Base-by-base conservation (phyloP, 2,888 invertebrate genomes). In the Acleris laterana region DNA sequence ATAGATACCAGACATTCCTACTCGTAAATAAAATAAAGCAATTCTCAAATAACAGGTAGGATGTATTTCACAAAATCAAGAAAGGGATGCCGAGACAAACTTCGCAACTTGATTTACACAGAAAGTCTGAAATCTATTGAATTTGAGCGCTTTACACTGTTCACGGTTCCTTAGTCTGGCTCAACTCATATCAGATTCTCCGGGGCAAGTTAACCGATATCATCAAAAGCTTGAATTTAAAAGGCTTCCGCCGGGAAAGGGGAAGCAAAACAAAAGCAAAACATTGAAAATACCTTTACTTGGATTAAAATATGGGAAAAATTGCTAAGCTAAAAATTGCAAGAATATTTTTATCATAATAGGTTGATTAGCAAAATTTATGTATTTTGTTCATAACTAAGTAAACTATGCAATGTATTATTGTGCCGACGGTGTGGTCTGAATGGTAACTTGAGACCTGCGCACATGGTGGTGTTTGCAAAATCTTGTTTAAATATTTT, bases 401-500 rank as follows among this genome's bases (percentile, higher is more conserved):
- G 32, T 32, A 32, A 9, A 32, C 32, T 9, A 32, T 32, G 32
- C 32, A 32, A 32, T 32, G 9, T 32, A 9, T 9, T 32, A 9
- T 32, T 32, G 32, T 32, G 32, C 32, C 9, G 9, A 7, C 32
- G 32, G 52, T 50, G 57, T 49, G 64, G 44, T 57, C 69, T 56
- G 70, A 69, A 72, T 70, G 73, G 78, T 73, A 79, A 79, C 70
- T 70, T 70, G 77, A 78, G 77, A 73, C 71, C 69, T 68, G 68
- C 69, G 74, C 77, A 77, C 71, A 77, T 77, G 79, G 70, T 77
- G 62, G 49, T 61, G 68, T 66, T 62, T 72, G 71, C 72, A 77
- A 76, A 75, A 77, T 74, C 75, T 78, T 81, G 78, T 79, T 71
- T 68, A 68, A 71, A 67, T 61, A 44, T 69, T 77, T 38, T 32